phyloP scores from a whole-genome alignment of 2,113 vertebrate species.

The Camelus bactrianus region DNA sequence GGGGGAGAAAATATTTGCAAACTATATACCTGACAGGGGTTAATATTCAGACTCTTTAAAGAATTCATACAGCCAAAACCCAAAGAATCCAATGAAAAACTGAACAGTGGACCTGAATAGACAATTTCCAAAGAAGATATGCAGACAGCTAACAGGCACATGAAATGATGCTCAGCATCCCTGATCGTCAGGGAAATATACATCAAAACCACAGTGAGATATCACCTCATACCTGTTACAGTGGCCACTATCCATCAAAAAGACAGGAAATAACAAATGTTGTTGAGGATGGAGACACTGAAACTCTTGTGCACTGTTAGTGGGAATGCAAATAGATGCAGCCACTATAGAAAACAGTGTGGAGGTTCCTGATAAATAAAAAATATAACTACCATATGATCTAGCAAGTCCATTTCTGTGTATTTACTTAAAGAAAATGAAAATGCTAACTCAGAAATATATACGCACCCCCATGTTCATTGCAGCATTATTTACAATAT shows the following conservation, averaged over 20 bases:
- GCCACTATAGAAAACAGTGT: background rate
- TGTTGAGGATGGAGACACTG: background rate
- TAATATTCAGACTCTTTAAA: background rate
- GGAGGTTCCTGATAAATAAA: background rate
- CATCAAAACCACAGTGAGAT: background rate
- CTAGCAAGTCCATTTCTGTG: background rate
- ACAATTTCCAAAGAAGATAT: background rate
- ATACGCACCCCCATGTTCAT: background rate
- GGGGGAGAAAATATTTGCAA: background rate
- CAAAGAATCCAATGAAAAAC: background rate
- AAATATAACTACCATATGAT: background rate
- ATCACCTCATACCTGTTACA: background rate
- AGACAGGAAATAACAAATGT: background rate
- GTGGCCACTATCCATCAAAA: background rate
- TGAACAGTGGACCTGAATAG: background rate
- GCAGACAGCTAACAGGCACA: background rate
- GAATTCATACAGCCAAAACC: background rate
- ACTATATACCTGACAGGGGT: background rate
- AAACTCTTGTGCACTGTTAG: background rate
- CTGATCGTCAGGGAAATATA: background rate
- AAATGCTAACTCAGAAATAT: background rate
- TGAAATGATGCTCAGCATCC: background rate
- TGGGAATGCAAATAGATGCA: background rate
- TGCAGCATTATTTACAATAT: background rate
- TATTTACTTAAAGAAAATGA: background rate